phyloP scores from a whole-genome alignment of 2,888 invertebrate species.

The Tribolium freemani region DNA sequence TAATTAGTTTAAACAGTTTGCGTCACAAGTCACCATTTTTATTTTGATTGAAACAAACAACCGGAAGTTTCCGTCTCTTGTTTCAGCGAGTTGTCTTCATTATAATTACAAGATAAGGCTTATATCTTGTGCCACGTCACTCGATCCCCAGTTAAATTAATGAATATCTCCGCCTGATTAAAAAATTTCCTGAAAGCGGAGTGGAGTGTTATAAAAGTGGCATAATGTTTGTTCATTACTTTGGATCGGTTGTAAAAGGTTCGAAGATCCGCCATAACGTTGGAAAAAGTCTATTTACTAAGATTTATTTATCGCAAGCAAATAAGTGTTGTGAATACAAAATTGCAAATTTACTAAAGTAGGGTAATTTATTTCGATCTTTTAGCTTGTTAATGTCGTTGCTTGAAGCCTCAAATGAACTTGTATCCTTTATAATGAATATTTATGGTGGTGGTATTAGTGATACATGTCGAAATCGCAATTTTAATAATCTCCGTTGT shows the following conservation, averaged over 20 bases:
- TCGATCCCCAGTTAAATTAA: neutral
- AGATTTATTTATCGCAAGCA: slow-evolving; percentile 29
- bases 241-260: slow-evolving; percentile 17
- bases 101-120: neutral
- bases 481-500: slow-evolving; percentile 11
- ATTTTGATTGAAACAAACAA: neutral
- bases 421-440: slow-evolving; percentile 10
- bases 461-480: slow-evolving; percentile 11
- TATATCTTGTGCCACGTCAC: neutral
- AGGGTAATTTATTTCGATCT: slow-evolving; percentile 7
- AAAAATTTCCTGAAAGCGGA: neutral
- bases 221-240: neutral
- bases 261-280: slow-evolving; percentile 9
- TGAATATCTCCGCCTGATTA: neutral
- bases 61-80: neutral
- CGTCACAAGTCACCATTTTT: neutral
- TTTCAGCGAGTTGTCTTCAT: neutral
- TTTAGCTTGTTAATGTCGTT: neutral
- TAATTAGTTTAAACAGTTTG: too few relatives aligned
- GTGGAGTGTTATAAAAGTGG: neutral
- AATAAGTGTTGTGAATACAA: slow-evolving; percentile 27
- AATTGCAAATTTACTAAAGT: slow-evolving; percentile 18
- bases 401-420: neutral
- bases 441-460: slow-evolving; percentile 14
- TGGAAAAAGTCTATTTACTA: slow-evolving; percentile 22